A percentile compares a stretch with the other conserved stretches of the same genome.
Evolutionary conservation across 2,113 vertebrate genomes (phyloP).

Genomic region (Noctilio leporinus): DNA sequence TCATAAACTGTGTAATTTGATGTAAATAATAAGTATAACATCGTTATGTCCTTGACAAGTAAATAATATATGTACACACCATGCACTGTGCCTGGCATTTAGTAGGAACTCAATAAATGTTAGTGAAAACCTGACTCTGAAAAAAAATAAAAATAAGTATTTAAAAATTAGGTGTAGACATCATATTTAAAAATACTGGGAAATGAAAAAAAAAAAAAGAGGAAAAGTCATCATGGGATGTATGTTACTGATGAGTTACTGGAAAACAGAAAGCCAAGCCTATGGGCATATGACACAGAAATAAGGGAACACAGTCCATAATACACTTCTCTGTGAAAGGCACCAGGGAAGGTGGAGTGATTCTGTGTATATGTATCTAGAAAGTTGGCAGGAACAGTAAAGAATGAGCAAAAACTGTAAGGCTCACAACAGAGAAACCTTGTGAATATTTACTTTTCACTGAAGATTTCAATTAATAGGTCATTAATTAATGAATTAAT

Average conservation of each 20-base stretch:
- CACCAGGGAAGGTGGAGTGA: accelerated
- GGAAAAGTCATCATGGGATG: neutral
- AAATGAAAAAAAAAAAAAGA: neutral
- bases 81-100: neutral
- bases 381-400: accelerated
- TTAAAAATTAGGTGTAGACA: neutral
- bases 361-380: accelerated
- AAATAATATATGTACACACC: neutral
- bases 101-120: constrained; percentile 17
- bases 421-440: accelerated
- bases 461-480: neutral
- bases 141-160: too few species aligned
- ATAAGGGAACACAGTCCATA: neutral
- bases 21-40: neutral
- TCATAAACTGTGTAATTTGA: neutral
- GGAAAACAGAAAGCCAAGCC: neutral
- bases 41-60: neutral
- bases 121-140: neutral
- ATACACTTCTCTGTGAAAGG: accelerated
- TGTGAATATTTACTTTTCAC: too few species aligned
- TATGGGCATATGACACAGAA: neutral
- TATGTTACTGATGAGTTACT: neutral
- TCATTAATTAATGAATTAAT: too few species aligned
- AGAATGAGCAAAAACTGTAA: accelerated
- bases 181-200: neutral